Base-by-base conservation (phyloP, 2,797 vertebrate genomes). In the Harpagifer antarcticus region DNA sequence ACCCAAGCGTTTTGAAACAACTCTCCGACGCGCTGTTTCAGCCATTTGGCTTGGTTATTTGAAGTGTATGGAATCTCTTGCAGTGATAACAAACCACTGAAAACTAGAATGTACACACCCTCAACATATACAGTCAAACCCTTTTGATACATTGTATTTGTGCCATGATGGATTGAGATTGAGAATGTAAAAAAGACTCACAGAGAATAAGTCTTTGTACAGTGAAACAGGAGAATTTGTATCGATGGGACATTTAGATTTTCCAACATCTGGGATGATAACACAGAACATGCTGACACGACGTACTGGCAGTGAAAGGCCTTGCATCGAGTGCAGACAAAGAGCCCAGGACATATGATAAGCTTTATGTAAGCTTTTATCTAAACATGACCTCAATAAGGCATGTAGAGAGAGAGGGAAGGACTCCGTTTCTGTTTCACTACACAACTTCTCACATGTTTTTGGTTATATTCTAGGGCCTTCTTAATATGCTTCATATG, bases 271-370 rank as follows among this genome's bases (percentile, higher is more conserved):
- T 71, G 67, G 31, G 49, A 44, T 62, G 56, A 57, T 45, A 72
- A 47, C 53, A 62, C 7, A 57, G 63, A 68, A 76, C 64, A 49
- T 45, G 64, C 69, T 81, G 75, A 77, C 64, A 50, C 15, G 17
- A 6, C 1, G 8, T 17, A 4, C 43, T 20, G 20, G 9, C 59
- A 56, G 53, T 45, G 37, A 11, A 4, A 45, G 15, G 55, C 42
- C 75, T 63, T 44, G 19, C 55, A 50, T 27, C 23, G 6, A 13
- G 2, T 10, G 52, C 63, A 75, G 55, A 69, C 5, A 54, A 9
- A 37, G 54, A 68, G 37, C 56, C 11, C 37, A 42, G 52, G 50
- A 17, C 20, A 40, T 54, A 37, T 40, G 63, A 77, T 79, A 37
- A 68, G 40, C 49, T 64, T 68, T 71, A 61, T 64, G 45, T 70